Evolutionary conservation across 2,113 vertebrate genomes (phyloP).

Genomic region (Panthera leo): DNA sequence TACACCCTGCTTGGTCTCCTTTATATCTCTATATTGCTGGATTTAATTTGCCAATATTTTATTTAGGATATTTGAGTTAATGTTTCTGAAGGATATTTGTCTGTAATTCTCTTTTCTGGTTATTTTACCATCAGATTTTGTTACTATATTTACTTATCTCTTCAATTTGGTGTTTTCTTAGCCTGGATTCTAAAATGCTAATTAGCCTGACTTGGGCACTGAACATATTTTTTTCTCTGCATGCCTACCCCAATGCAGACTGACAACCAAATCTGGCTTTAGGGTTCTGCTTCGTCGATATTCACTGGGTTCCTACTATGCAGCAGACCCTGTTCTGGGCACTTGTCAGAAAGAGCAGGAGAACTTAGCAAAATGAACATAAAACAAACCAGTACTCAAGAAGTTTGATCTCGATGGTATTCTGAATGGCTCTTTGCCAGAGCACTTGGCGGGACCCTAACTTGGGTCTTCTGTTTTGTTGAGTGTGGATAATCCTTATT

Average conservation of each 20-base stretch:
- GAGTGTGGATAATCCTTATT: background rate
- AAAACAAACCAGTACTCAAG: background rate
- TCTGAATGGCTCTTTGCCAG: background rate
- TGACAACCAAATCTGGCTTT: background rate
- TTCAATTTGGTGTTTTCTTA: background rate
- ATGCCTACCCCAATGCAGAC: background rate
- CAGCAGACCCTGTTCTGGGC: background rate
- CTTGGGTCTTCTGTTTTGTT: background rate
- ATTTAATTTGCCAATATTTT: background rate
- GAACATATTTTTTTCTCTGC: background rate
- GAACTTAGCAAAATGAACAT: background rate
- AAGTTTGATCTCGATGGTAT: background rate
- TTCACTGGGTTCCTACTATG: background rate
- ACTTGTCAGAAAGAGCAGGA: background rate
- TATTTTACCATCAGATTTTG: background rate
- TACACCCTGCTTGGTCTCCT: background rate
- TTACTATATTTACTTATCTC: background rate
- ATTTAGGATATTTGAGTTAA: background rate
- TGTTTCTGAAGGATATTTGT: background rate
- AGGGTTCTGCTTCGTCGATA: background rate
- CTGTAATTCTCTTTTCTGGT: background rate
- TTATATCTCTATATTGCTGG: background rate
- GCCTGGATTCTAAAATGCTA: background rate
- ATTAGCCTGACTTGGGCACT: background rate
- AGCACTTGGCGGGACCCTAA: background rate